A percentile compares a stretch with the other conserved stretches of the same genome.
Conservation (phyloP, 2,888 invertebrate species). For the Mesorhabditis spiculigera region DNA sequence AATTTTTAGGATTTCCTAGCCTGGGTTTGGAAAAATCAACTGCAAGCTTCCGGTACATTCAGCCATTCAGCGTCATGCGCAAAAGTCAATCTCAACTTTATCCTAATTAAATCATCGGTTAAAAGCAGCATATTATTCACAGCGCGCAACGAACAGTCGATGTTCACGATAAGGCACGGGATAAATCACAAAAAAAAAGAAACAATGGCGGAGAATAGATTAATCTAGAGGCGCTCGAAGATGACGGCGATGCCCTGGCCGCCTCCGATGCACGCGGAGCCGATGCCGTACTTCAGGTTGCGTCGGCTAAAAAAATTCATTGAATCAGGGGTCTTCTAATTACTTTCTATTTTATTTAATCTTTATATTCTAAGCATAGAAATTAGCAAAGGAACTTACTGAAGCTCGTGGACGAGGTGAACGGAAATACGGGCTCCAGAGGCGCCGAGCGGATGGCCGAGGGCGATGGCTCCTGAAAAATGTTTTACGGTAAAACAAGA, state of each 20-base stretch:
- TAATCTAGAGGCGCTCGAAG: conserved; percentile 67
- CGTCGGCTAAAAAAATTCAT: conserved; percentile 10
- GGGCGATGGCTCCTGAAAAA: conserved; percentile 50
- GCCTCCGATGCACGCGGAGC: conserved; percentile 95
- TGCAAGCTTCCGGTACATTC: too few species aligned
- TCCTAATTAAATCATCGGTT: too few species aligned
- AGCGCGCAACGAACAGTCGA: too few species aligned
- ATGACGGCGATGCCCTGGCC: conserved; percentile 95
- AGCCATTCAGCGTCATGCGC: too few species aligned
- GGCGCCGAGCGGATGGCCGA: conserved; percentile 55
- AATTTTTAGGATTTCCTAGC: too few species aligned
- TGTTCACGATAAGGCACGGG: too few species aligned
- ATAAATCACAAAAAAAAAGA: too few species aligned
- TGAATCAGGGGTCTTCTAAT: background rate
- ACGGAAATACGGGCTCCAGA: conserved; percentile 52
- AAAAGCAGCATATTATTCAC: too few species aligned
- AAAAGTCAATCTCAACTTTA: too few species aligned
- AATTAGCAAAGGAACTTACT: conserved; percentile 21
- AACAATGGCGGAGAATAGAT: background rate
- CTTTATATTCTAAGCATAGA: background rate
- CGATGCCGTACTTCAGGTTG: conserved; percentile 73
- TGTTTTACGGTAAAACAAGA: background rate
- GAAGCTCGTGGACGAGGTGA: conserved; percentile 52
- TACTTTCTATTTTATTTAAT: background rate
- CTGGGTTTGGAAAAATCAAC: too few species aligned